Conservation (phyloP, 2,797 vertebrate species). For the Australoheros facetus region DNA sequence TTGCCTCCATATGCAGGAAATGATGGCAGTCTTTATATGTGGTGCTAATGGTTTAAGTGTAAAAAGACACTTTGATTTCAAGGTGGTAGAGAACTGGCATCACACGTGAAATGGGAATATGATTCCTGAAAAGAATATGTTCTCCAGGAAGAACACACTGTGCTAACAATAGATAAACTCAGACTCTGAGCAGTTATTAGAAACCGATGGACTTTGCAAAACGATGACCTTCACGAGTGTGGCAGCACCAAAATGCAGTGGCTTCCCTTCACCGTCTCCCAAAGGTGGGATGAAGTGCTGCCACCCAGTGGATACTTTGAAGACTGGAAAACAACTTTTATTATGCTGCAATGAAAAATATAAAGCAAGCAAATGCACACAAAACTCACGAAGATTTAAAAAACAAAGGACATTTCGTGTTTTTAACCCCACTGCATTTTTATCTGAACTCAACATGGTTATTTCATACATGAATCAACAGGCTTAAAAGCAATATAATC, state of each 20-base stretch:
- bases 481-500: slow-evolving; percentile 56
- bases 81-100: background rate
- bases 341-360: background rate
- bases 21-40: background rate
- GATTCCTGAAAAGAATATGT: background rate
- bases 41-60: background rate
- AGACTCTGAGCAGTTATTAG: background rate
- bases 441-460: background rate
- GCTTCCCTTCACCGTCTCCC: background rate
- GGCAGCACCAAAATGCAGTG: slow-evolving; percentile 3
- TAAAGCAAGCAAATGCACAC: background rate
- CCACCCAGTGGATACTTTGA: slow-evolving; percentile 44
- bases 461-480: slow-evolving; percentile 24
- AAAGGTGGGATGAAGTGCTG: slow-evolving; percentile 33
- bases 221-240: slow-evolving; percentile 30
- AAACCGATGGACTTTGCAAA: background rate
- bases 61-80: background rate
- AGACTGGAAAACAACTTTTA: slow-evolving; percentile 18
- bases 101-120: background rate
- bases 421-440: background rate
- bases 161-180: background rate
- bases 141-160: background rate
- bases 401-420: background rate
- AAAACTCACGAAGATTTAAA: background rate
- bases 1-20: background rate